Evolutionary conservation across 2,888 invertebrate species (phyloP), one percentile per base, ranked within the genome.

Genomic region (Dynastes tityus): DNA sequence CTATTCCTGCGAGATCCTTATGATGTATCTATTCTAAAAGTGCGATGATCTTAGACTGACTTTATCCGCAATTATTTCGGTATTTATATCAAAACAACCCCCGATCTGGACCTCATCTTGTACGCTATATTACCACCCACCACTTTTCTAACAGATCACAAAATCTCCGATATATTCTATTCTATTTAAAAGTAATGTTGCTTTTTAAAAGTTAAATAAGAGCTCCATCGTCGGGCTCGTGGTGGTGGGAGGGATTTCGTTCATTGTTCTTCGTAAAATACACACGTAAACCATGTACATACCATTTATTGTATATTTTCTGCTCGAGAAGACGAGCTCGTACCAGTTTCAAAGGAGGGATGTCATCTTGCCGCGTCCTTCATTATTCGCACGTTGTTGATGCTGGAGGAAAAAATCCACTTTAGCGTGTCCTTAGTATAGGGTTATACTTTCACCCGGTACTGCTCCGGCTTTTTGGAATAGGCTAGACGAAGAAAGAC

Each of bases 21-120:
- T 11, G 16, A 55, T 6, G 22, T 29, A 61, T 61, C 61, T 61
- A 61, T n/a, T 55, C 45, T 67, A 45, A 40, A 67, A 8, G 67
- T 45, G 5, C 27, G 65, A 40, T 40, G 67, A 64, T 64, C 32
- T 67, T 67, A 65, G 37, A 65, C 67, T 67, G 67, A 67, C 67
- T 67, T 45, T 8, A 45, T 9, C 45, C 45, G 16, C 11, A n/a
- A 40, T 45, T n/a, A 13, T 16, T 67, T 40, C 16, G 27, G 45
- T 9, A 67, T 67, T 45, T 67, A 45, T 67, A 67, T 6, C 40
- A 9, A 67, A 67, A 6, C 67, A 67, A 67, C 67, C 67, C 67
- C 67, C 45, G n/a, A 67, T 65, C 40, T n/a, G 51, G 13, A 3
- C n/a, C n/a, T 51, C n/a, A 51, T n/a, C 45, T 45, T 45, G 45